phyloP scores from a whole-genome alignment of 2,888 invertebrate genomes.

The Torymus tubicola region DNA sequence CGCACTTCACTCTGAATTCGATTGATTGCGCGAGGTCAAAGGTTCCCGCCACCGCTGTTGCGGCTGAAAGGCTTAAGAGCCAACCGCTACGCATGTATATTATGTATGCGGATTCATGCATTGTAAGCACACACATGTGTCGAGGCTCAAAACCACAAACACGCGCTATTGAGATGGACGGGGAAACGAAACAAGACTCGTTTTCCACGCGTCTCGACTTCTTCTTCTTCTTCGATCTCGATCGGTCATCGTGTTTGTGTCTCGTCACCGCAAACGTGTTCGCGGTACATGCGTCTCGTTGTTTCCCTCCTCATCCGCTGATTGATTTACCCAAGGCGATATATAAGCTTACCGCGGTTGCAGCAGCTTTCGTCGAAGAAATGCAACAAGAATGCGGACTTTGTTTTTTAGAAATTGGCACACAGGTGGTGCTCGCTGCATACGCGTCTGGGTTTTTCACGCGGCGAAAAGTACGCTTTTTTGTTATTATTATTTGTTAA shows the following conservation, averaged over 20 bases:
- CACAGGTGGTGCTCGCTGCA: too few relatives aligned
- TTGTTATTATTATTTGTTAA: too few relatives aligned
- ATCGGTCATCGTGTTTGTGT: neutral
- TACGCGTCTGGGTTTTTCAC: too few relatives aligned
- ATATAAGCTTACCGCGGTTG: too few relatives aligned
- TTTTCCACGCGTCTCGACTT: conserved; percentile 31
- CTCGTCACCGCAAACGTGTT: neutral
- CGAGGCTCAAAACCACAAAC: neutral
- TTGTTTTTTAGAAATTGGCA: too few relatives aligned
- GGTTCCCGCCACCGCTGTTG: neutral
- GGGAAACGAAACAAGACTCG: conserved; percentile 6
- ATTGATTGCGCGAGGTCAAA: conserved; percentile 18
- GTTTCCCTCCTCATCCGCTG: too few relatives aligned
- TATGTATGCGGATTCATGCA: neutral
- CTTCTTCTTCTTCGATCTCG: neutral
- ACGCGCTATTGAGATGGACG: conserved; percentile 3
- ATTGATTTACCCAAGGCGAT: neutral
- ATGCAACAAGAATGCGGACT: too few relatives aligned
- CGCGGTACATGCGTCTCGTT: too few relatives aligned
- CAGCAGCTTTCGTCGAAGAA: neutral
- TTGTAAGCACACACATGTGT: too few relatives aligned
- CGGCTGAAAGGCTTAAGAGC: neutral
- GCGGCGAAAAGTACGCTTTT: too few relatives aligned
- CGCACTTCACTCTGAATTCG: conserved; percentile 4
- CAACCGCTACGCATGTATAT: neutral